These are phyloP conservation scores for Crioceris asparagi DNA, from an alignment of 2,888 invertebrate genomes.

Conservation along the genomic window DNA sequence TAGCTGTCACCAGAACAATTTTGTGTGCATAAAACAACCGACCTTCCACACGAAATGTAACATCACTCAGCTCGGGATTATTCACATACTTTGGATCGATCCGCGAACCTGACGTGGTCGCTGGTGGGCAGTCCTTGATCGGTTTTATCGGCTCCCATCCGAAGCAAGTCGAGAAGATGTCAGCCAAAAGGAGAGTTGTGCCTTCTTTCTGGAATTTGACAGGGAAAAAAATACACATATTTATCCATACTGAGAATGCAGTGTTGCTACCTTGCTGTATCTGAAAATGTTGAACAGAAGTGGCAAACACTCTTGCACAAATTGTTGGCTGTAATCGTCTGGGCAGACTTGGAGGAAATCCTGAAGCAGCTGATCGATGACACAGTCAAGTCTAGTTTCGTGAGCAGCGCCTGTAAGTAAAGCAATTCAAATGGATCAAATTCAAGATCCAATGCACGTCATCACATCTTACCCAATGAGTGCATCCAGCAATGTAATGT, in stretches of 20 bases:
- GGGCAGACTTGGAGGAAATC: conserved; percentile 86
- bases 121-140: conserved; percentile 55
- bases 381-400: conserved; percentile 69
- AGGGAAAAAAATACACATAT: too few species aligned
- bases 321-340: conserved; percentile 80
- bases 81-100: conserved; percentile 91
- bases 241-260: too few species aligned
- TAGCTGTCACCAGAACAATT: conserved; percentile 85
- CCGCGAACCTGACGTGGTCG: conserved; percentile 56
- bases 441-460: too few species aligned
- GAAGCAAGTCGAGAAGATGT: conserved; percentile 82
- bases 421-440: too few species aligned
- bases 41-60: conserved; percentile 85
- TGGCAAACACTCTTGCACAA: conserved; percentile 82
- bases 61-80: conserved; percentile 85
- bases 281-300: conserved; percentile 81
- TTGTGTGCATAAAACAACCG: conserved; percentile 88
- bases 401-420: conserved; percentile 84
- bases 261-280: conserved; percentile 80
- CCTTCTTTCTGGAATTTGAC: conserved; percentile 78
- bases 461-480: too few species aligned
- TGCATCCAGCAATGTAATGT: conserved; percentile 89
- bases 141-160: conserved; percentile 77
- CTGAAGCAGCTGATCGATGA: conserved; percentile 79
- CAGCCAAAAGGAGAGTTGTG: conserved; percentile 74